Conservation (phyloP, 2,797 vertebrate genomes). For the Malurus splendens region DNA sequence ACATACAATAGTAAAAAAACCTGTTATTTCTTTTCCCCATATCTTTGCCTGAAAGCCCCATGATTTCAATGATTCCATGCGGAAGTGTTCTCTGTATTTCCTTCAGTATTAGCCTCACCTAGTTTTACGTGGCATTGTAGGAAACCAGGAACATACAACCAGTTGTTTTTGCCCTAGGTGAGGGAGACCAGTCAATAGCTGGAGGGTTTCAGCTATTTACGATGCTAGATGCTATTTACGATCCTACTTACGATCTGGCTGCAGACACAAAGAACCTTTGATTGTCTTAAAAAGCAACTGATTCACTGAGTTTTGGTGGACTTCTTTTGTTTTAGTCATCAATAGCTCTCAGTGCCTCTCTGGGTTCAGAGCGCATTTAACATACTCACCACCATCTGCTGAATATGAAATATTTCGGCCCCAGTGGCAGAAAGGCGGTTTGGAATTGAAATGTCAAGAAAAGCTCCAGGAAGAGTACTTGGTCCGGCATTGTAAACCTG, state of each 20-base stretch:
- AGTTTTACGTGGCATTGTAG: neutral
- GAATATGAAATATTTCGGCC: constrained; percentile 89
- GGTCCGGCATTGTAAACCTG: constrained; percentile 96
- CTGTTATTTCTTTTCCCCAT: too few species aligned
- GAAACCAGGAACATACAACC: neutral
- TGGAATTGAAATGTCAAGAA: constrained; percentile 88
- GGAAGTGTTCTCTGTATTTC: neutral
- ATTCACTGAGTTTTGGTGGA: neutral
- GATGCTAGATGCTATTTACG: neutral
- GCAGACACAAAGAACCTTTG: neutral
- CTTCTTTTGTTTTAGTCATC: neutral
- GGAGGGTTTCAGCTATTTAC: neutral
- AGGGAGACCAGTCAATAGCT: neutral
- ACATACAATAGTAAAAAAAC: too few species aligned
- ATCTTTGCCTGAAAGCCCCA: too few species aligned
- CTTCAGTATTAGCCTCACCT: neutral
- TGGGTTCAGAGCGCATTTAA: neutral
- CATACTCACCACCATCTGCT: constrained; percentile 84
- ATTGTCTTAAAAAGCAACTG: neutral
- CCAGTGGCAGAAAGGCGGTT: constrained; percentile 84
- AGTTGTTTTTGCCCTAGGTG: neutral
- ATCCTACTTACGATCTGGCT: neutral
- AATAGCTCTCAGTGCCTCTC: neutral
- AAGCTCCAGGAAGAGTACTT: constrained; percentile 89
- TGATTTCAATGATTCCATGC: too few species aligned